Conservation (phyloP, 2,797 vertebrate genomes). For the Chiroxiphia lanceolata region DNA sequence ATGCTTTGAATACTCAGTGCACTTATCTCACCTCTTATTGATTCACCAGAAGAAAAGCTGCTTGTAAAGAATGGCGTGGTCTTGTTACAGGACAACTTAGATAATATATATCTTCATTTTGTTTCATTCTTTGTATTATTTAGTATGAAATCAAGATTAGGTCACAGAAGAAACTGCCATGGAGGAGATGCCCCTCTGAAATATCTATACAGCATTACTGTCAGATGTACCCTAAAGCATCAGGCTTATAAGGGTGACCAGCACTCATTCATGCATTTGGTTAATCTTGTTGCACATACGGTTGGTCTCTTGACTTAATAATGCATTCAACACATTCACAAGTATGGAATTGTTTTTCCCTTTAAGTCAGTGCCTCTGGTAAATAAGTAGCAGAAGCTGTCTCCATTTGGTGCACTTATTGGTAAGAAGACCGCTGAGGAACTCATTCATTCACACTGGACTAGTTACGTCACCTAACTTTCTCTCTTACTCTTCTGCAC, state of each 20-base stretch:
- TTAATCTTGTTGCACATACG: background rate
- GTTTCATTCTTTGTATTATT: background rate
- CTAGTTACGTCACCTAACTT: background rate
- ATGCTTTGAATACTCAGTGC: background rate
- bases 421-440: background rate
- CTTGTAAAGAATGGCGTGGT: background rate
- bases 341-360: background rate
- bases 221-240: background rate
- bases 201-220: fast-evolving
- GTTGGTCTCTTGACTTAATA: background rate
- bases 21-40: background rate
- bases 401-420: background rate
- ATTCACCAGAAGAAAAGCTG: background rate
- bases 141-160: background rate
- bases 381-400: background rate
- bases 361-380: background rate
- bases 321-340: background rate
- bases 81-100: background rate
- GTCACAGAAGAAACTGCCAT: background rate
- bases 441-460: background rate
- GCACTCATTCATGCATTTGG: background rate
- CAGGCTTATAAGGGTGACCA: background rate
- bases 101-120: background rate
- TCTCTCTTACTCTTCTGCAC: constrained; percentile 27
- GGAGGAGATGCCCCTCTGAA: background rate